Evolutionary conservation across 2,113 vertebrate species (phyloP), one percentile per base, ranked within the genome.

Genomic region (Todiramphus saurophagus): DNA sequence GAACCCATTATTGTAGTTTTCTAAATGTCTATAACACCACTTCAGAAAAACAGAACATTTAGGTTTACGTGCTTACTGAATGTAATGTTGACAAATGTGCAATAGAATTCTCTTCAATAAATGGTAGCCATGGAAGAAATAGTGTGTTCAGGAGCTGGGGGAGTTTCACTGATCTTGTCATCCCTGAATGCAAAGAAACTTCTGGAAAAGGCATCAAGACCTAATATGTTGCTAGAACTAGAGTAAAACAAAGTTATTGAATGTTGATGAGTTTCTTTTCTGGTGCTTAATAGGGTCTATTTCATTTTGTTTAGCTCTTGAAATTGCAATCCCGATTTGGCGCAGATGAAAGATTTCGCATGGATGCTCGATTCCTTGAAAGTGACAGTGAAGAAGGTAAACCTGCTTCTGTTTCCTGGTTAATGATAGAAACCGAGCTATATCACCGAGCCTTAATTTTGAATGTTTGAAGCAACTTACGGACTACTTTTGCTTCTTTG

Each of bases 291-390:
- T 4, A 60, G n/a, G 13, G 23, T 58, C 55, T 77, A 2, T 93
- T 63, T 48, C 5, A 33, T 83, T n/a, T 94, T 67, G 83, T 18
- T 93, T 85, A 99, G 99, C 98, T 99, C 88, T 98, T 99, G 98
- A 90, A 94, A 80, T 97, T 99, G 63, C 99, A 99, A 6, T 98
- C 99, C 11, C 98, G 97, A 55, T 99, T 99, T 39, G 98, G 99
- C 89, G 98, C 98, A 1, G 99, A 99, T 60, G 97, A 99, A 39
- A 98, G 99, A 60, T 99, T 99, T 96, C 98, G 98, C 64, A 98
- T 99, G 98, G 99, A 99, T 83, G 97, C 98, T 55, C 98, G 99
- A 24, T 99, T 99, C 97, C 97, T 99, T 76, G 99, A 99, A 67
- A 98, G 97, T 24, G 99, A 99, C 33, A 98, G 97, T n/a, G 98